These are phyloP conservation scores for Bombus turneri DNA, from an alignment of 1,140 invertebrate genomes.

Conservation along the genomic window DNA sequence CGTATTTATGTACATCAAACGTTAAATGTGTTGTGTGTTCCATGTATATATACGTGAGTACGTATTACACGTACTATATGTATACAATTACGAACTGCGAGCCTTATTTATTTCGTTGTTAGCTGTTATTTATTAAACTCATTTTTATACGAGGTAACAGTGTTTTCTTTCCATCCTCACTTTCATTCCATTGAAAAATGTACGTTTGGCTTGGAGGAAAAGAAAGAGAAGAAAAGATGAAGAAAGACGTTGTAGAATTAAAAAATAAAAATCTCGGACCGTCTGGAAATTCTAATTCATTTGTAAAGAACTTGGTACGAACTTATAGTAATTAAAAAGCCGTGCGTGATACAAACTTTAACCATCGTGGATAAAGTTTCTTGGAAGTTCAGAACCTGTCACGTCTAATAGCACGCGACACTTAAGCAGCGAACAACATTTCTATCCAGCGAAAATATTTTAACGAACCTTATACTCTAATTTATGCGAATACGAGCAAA, in stretches of 20 bases:
- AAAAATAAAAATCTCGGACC: not conserved
- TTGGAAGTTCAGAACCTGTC: constrained; percentile 37
- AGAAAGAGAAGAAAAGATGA: not conserved
- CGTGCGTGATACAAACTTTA: constrained; percentile 22
- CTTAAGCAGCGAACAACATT: not conserved
- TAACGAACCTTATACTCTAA: not conserved
- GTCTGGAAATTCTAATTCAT: not conserved
- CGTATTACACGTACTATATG: constrained; percentile 46
- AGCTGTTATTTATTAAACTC: constrained; percentile 80
- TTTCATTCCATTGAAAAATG: not conserved
- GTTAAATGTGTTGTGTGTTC: constrained; percentile 42
- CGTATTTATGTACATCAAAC: constrained; percentile 49
- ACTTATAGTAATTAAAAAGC: not conserved
- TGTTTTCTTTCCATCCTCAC: constrained; percentile 12
- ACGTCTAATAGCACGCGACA: constrained; percentile 38
- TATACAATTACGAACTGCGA: constrained; percentile 68
- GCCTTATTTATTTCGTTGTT: constrained; percentile 78
- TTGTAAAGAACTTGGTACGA: constrained; percentile 14
- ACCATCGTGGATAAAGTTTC: constrained; percentile 38
- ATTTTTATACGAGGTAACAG: constrained; percentile 76
- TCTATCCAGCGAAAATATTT: not conserved
- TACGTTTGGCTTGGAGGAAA: not conserved
- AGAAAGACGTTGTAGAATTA: not conserved
- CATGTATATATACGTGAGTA: constrained; percentile 49
- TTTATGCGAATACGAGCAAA: not conserved